Conservation (phyloP, 2,797 vertebrate genomes). For the Cottoperca gobio region DNA sequence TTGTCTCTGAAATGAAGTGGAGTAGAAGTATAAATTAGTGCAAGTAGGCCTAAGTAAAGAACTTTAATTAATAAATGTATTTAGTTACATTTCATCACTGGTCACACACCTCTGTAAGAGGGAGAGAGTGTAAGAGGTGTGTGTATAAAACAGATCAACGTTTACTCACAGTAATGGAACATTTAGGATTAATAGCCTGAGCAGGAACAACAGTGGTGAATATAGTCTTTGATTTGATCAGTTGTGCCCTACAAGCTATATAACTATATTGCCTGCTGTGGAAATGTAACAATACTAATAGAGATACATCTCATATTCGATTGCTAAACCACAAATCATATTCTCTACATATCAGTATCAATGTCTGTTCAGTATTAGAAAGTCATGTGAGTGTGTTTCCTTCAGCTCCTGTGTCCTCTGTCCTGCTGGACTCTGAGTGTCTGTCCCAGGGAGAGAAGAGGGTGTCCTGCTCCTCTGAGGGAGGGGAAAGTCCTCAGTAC, state of each 20-base stretch:
- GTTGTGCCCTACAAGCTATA: constrained; percentile 69
- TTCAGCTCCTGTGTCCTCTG: constrained; percentile 68
- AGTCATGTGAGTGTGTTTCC: constrained; percentile 11
- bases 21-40: too few species aligned
- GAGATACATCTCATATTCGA: not conserved
- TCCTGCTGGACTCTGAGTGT: constrained; percentile 53
- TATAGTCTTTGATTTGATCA: not conserved
- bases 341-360: not conserved
- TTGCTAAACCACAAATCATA: not conserved
- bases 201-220: not conserved
- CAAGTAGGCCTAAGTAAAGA: too few species aligned
- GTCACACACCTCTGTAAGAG: too few species aligned
- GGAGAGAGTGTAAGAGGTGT: too few species aligned
- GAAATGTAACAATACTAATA: not conserved
- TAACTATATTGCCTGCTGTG: not conserved
- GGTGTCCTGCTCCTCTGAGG: constrained; percentile 42
- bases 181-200: constrained; percentile 52
- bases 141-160: constrained; percentile 10
- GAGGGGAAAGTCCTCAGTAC: constrained; percentile 64
- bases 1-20: too few species aligned
- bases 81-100: too few species aligned
- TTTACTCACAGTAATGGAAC: constrained; percentile 47
- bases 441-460: constrained; percentile 58
- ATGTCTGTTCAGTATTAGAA: not conserved
- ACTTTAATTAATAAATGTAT: too few species aligned